Percentiles rank a stretch among this genome's conserved stretches.
These are phyloP conservation scores for Apodemia mormo DNA, from an alignment of 2,888 invertebrate genomes.

Conservation along the genomic window DNA sequence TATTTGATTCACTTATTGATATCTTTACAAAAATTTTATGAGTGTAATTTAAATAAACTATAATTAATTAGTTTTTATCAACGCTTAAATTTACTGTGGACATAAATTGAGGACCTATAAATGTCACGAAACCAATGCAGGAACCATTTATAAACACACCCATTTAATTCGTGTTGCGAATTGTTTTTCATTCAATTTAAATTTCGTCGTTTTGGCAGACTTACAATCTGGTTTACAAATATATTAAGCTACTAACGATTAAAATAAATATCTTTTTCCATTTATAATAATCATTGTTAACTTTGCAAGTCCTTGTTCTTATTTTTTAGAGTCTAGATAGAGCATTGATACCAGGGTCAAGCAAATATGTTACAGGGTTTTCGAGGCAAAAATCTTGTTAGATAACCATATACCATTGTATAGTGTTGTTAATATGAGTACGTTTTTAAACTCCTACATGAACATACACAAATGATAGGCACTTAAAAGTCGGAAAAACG, in stretches of 20 bases:
- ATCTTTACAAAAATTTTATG: not conserved
- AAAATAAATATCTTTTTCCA: no score
- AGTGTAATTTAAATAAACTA: not conserved
- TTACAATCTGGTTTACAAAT: conserved; percentile 1
- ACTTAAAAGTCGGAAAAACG: no score
- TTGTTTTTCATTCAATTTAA: conserved; percentile 14
- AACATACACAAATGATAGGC: no score
- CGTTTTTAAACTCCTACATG: no score
- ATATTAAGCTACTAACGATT: not conserved
- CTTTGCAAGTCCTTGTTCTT: no score
- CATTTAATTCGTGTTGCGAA: conserved; percentile 12
- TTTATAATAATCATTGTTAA: no score
- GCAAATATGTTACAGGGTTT: no score
- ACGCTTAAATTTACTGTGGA: conserved; percentile 3
- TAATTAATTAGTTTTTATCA: conserved; percentile 8
- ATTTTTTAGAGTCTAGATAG: no score
- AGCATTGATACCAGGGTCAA: no score
- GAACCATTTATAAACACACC: conserved; percentile 9
- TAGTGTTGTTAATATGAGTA: no score
- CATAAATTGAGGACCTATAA: conserved; percentile 11
- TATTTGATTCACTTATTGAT: not conserved
- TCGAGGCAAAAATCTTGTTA: no score
- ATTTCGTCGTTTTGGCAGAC: conserved; percentile 14
- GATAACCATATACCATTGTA: no score
- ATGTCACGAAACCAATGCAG: conserved; percentile 3